Conservation (phyloP, 2,888 invertebrate genomes). For the Aleiodes alternator region DNA sequence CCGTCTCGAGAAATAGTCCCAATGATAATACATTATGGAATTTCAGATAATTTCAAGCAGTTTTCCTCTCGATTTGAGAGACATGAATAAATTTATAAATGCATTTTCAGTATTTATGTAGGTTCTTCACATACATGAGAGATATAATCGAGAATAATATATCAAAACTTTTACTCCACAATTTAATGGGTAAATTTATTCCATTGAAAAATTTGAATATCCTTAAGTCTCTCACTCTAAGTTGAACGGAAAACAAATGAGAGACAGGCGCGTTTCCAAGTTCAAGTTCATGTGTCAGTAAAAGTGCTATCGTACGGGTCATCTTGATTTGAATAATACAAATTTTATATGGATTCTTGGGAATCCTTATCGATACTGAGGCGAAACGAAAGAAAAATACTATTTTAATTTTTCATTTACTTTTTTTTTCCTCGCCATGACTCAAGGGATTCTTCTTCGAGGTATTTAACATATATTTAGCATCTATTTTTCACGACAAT, state of each 20-base stretch:
- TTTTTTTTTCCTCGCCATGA: neutral
- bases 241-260: neutral
- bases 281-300: constrained; percentile 44
- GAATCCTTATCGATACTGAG: constrained; percentile 29
- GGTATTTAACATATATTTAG: too few relatives aligned
- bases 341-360: constrained; percentile 33
- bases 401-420: constrained; percentile 5
- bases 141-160: constrained; percentile 12
- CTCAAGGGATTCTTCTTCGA: too few relatives aligned
- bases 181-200: constrained; percentile 19
- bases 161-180: neutral
- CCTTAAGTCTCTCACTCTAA: neutral
- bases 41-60: neutral
- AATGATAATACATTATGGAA: constrained; percentile 48
- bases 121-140: constrained; percentile 2
- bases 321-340: constrained; percentile 35
- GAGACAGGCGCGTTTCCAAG: constrained; percentile 22
- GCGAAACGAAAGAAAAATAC: constrained; percentile 24
- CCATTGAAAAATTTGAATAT: neutral
- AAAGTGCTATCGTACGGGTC: constrained; percentile 22
- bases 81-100: constrained; percentile 9
- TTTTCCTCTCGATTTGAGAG: neutral
- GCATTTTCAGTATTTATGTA: neutral
- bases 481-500: too few relatives aligned
- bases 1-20: constrained; percentile 26